Percentiles rank a stretch among this genome's conserved stretches.
Conservation (phyloP, 1,140 invertebrate genomes). For the Hylyphantes graminicola region DNA sequence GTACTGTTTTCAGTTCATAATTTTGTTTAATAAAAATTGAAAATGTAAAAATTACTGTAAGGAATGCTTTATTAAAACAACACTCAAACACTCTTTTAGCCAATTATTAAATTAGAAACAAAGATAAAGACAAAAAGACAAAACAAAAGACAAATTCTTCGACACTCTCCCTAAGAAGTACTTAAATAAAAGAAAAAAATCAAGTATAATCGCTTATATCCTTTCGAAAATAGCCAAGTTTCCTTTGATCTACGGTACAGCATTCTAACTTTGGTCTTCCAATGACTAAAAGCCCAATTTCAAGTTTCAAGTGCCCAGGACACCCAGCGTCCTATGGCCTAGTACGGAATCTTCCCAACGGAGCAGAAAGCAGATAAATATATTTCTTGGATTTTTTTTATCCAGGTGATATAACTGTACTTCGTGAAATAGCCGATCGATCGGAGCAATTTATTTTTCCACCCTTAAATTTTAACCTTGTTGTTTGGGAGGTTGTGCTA, state of each 20-base stretch:
- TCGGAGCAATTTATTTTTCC: slow-evolving; percentile 18
- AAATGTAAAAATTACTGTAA: too few species aligned
- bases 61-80: too few species aligned
- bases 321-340: slow-evolving; percentile 8
- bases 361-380: slow-evolving; percentile 34
- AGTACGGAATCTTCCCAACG: slow-evolving; percentile 23
- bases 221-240: neutral
- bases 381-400: slow-evolving; percentile 17
- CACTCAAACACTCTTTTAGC: too few species aligned
- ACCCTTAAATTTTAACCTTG: slow-evolving; percentile 20
- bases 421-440: slow-evolving; percentile 21
- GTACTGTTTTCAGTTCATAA: too few species aligned
- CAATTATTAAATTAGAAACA: neutral
- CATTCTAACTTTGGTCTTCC: slow-evolving; percentile 8
- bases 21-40: too few species aligned
- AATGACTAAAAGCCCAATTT: slow-evolving; percentile 37
- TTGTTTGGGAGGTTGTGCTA: slow-evolving; percentile 4
- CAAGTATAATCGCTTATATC: neutral
- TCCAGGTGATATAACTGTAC: slow-evolving; percentile 36
- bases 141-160: too few species aligned
- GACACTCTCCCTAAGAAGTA: neutral
- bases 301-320: slow-evolving; percentile 5
- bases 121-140: neutral
- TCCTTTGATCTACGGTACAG: slow-evolving; percentile 35
- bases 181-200: too few species aligned